Percentiles rank a stretch among this genome's conserved stretches.
phyloP scores from a whole-genome alignment of 2,797 vertebrate species.

The Delichon dasypus region DNA sequence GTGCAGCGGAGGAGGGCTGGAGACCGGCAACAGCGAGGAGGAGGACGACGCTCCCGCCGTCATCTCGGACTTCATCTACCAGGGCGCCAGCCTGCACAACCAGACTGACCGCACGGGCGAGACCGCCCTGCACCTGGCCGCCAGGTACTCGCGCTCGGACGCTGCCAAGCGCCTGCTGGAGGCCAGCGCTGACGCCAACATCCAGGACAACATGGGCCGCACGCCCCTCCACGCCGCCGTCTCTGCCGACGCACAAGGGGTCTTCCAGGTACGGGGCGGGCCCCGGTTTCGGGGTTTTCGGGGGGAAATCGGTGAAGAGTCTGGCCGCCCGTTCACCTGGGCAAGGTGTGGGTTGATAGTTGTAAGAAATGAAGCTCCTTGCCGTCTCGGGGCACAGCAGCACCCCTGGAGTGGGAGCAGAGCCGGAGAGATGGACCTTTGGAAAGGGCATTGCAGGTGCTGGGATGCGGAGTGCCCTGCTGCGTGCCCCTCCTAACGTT shows the following conservation, averaged over 20 bases:
- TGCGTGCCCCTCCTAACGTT: neutral
- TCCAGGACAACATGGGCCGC: slow-evolving; percentile 96
- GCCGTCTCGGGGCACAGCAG: neutral
- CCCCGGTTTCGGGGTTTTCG: accelerated
- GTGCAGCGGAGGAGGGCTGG: slow-evolving; percentile 94
- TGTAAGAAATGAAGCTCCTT: accelerated
- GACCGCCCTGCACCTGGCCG: slow-evolving; percentile 92
- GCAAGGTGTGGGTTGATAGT: accelerated
- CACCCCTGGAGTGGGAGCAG: accelerated
- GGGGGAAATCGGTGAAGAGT: accelerated
- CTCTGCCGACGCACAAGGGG: slow-evolving; percentile 93
- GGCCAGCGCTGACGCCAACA: slow-evolving; percentile 94
- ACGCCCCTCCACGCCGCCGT: slow-evolving; percentile 93
- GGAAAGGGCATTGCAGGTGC: neutral
- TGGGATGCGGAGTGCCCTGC: neutral
- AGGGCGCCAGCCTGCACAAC: slow-evolving; percentile 94
- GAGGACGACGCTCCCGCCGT: slow-evolving; percentile 93
- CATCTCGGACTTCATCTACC: slow-evolving; percentile 97
- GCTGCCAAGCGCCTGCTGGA: slow-evolving; percentile 95
- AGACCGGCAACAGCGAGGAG: slow-evolving; percentile 93
- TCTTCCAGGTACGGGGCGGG: slow-evolving; percentile 86
- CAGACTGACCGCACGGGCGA: slow-evolving; percentile 97
- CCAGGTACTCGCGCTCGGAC: slow-evolving; percentile 92
- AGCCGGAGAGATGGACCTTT: neutral
- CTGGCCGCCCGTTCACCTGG: accelerated